These are phyloP conservation scores for Dione juno DNA, from an alignment of 2,888 invertebrate genomes.

Conservation along the genomic window DNA sequence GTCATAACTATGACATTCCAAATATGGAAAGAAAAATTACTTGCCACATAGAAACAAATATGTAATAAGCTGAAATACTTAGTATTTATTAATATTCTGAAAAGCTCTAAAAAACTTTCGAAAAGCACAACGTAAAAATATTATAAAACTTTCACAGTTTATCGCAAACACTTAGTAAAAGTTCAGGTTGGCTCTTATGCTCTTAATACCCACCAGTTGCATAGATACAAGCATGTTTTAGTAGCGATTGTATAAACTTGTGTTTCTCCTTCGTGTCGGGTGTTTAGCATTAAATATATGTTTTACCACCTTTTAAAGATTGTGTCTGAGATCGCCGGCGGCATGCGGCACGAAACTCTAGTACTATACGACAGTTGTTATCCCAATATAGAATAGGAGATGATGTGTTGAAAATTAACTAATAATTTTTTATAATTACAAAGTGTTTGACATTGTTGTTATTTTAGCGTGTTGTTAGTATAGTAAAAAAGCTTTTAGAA, in stretches of 20 bases:
- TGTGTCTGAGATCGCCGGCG: constrained; percentile 71
- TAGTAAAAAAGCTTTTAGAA: too few species aligned
- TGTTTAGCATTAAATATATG: constrained; percentile 82
- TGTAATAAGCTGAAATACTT: neutral
- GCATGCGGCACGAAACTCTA: constrained; percentile 76
- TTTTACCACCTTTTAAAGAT: constrained; percentile 84
- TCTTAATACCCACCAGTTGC: constrained; percentile 18
- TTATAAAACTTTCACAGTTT: constrained; percentile 20
- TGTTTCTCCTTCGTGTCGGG: constrained; percentile 68
- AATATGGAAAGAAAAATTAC: neutral
- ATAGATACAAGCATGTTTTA: constrained; percentile 37
- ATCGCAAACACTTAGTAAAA: constrained; percentile 24
- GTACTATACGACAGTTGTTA: constrained; percentile 69
- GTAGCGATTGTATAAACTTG: constrained; percentile 50
- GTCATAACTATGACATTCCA: too few species aligned
- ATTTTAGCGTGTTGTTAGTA: too few species aligned
- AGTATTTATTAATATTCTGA: neutral
- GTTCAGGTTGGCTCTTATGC: constrained; percentile 11
- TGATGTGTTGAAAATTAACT: constrained; percentile 13
- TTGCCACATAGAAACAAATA: neutral
- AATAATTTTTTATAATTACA: neutral
- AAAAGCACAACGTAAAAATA: constrained; percentile 8
- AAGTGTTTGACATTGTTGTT: too few species aligned
- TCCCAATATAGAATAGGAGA: constrained; percentile 55
- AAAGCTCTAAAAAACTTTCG: neutral